A percentile compares a stretch with the other conserved stretches of the same genome.
phyloP scores from a whole-genome alignment of 2,888 invertebrate genomes.

The Drosophila atripex region DNA sequence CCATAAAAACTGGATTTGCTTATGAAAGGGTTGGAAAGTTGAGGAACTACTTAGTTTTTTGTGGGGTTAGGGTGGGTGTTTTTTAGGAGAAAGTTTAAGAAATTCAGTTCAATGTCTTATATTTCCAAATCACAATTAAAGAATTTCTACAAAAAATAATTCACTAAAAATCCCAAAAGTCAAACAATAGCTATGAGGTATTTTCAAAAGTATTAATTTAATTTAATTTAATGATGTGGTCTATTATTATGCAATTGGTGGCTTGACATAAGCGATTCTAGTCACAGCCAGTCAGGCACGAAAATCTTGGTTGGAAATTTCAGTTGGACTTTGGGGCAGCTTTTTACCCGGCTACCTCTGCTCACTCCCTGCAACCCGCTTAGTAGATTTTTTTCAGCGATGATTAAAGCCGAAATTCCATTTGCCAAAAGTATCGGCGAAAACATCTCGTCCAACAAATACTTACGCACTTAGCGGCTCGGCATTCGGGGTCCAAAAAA shows the following conservation, averaged over 20 bases:
- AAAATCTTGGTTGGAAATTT: slow-evolving; percentile 10
- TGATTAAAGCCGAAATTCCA: slow-evolving; percentile 41
- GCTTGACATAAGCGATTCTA: neutral
- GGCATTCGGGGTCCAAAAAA: slow-evolving; percentile 25
- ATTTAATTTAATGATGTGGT: slow-evolving; percentile 15
- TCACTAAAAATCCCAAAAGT: neutral
- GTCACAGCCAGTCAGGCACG: neutral
- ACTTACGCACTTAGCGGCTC: slow-evolving; percentile 41
- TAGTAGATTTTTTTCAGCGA: neutral
- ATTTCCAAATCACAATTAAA: no score
- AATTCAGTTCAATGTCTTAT: no score
- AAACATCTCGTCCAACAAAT: slow-evolving; percentile 48
- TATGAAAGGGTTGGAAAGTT: neutral
- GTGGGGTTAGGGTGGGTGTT: neutral
- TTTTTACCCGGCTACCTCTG: neutral
- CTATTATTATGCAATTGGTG: slow-evolving; percentile 5
- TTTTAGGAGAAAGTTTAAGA: no score
- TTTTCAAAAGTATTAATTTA: neutral
- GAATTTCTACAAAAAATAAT: neutral
- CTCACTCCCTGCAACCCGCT: neutral
- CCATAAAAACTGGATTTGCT: neutral
- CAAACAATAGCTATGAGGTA: neutral
- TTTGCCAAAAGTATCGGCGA: slow-evolving; percentile 40
- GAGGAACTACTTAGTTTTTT: neutral
- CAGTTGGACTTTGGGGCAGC: neutral